These are phyloP conservation scores for Graptemys geographica DNA, from an alignment of 2,797 vertebrate species.

Conservation along the genomic window DNA sequence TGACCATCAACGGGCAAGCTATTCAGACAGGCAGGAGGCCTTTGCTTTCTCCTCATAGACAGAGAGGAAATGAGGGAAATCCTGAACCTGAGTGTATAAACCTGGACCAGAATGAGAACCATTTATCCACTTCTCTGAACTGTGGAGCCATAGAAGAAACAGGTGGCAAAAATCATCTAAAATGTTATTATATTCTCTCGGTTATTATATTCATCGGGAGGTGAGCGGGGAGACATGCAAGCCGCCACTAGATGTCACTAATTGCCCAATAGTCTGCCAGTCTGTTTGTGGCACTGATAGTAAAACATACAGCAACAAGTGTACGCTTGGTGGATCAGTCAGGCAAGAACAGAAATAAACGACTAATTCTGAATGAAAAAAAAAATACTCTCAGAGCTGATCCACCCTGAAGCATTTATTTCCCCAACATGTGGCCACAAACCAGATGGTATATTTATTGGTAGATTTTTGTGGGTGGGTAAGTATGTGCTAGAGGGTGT, in stretches of 20 bases:
- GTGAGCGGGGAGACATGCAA: not conserved
- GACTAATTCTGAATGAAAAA: not conserved
- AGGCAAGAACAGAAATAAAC: not conserved
- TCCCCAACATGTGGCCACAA: too few relatives aligned
- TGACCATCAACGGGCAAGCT: not conserved
- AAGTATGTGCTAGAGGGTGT: not conserved
- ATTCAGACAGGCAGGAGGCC: not conserved
- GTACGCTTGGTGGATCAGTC: not conserved
- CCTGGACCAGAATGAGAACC: not conserved
- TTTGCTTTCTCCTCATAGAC: not conserved
- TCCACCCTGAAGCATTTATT: not conserved
- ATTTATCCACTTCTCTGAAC: not conserved
- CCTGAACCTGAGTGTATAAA: not conserved
- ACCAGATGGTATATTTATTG: not conserved
- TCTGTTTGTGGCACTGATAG: not conserved
- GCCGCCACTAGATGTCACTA: not conserved
- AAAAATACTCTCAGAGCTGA: not conserved
- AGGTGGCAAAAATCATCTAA: not conserved
- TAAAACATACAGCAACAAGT: not conserved
- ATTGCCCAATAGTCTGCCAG: too few relatives aligned
- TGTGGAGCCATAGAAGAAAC: not conserved
- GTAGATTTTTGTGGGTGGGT: not conserved
- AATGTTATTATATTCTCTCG: not conserved
- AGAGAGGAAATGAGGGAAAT: not conserved
- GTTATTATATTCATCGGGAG: too few relatives aligned